A percentile compares a stretch with the other conserved stretches of the same genome.
These are phyloP conservation scores for Lasioglossum lativentre DNA, from an alignment of 2,888 invertebrate genomes.

Conservation along the genomic window DNA sequence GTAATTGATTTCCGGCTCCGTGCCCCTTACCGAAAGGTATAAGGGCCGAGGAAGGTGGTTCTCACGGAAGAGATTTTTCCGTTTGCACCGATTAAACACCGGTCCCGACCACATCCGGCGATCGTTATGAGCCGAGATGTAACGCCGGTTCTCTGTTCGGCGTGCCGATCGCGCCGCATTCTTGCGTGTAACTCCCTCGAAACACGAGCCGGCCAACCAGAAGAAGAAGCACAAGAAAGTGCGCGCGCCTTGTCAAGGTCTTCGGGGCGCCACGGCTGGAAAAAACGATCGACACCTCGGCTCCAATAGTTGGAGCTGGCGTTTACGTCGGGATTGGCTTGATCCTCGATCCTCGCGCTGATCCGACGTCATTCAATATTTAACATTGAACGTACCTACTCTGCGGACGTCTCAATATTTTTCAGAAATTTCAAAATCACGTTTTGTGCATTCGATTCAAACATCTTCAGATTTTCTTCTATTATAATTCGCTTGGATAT, in stretches of 20 bases:
- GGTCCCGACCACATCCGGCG: conserved; percentile 82
- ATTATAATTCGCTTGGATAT: no score
- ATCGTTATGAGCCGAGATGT: conserved; percentile 78
- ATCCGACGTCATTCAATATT: background rate
- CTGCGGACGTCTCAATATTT: background rate
- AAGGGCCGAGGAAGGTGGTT: conserved; percentile 55
- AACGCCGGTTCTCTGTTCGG: conserved; percentile 54
- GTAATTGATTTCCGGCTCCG: background rate
- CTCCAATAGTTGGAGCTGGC: conserved; percentile 29
- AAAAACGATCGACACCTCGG: conserved; percentile 67
- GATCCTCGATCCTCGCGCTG: background rate
- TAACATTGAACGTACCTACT: background rate
- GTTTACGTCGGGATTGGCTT: background rate
- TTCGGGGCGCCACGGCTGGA: conserved; percentile 74
- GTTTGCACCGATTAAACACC: conserved; percentile 79
- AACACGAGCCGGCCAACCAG: conserved; percentile 66
- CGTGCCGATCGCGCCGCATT: conserved; percentile 76
- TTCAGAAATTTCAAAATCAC: background rate
- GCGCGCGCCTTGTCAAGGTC: conserved; percentile 77
- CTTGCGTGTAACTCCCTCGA: conserved; percentile 79
- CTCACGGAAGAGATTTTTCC: conserved; percentile 84
- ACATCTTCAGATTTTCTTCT: no score
- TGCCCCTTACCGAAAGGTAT: background rate
- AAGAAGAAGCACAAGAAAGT: conserved; percentile 70
- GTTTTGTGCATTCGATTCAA: no score